phyloP scores from a whole-genome alignment of 2,797 vertebrate species.

The Arrhamphus sclerolepis region DNA sequence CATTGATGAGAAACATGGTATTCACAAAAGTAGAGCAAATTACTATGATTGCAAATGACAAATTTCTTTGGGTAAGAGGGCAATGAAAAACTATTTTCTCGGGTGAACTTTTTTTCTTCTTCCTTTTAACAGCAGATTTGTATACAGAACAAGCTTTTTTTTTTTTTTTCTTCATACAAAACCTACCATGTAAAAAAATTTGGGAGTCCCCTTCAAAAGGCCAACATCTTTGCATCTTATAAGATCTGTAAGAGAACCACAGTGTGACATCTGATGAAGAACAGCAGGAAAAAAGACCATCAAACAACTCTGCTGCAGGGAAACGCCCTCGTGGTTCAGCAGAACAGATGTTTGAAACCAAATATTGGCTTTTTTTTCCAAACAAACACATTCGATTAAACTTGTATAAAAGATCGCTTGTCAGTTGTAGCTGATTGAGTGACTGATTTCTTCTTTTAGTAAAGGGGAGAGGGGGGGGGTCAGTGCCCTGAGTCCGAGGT shows the following conservation, averaged over 20 bases:
- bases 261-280: conserved; percentile 32
- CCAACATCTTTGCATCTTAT: conserved; percentile 65
- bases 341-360: conserved; percentile 56
- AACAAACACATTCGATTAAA: conserved; percentile 53
- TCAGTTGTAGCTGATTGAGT: conserved; percentile 52
- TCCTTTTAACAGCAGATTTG: conserved; percentile 73
- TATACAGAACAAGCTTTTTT: conserved; percentile 71
- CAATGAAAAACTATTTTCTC: conserved; percentile 77
- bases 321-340: conserved; percentile 53
- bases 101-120: conserved; percentile 50
- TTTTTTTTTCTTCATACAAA: conserved; percentile 83
- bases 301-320: conserved; percentile 21
- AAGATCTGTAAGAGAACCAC: conserved; percentile 57
- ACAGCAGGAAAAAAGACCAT: conserved; percentile 28
- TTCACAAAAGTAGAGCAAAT: conserved; percentile 81
- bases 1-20: conserved; percentile 77
- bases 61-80: conserved; percentile 84
- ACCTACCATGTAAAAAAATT: conserved; percentile 66
- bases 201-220: conserved; percentile 78
- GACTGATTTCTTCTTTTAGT: conserved; percentile 13
- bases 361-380: conserved; percentile 53
- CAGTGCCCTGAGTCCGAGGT: conserved; percentile 59
- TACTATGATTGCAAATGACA: conserved; percentile 80
- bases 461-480: conserved; percentile 26
- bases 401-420: conserved; percentile 62